Evolutionary conservation across 2,797 vertebrate species (phyloP).

Genomic region (Betta splendens): DNA sequence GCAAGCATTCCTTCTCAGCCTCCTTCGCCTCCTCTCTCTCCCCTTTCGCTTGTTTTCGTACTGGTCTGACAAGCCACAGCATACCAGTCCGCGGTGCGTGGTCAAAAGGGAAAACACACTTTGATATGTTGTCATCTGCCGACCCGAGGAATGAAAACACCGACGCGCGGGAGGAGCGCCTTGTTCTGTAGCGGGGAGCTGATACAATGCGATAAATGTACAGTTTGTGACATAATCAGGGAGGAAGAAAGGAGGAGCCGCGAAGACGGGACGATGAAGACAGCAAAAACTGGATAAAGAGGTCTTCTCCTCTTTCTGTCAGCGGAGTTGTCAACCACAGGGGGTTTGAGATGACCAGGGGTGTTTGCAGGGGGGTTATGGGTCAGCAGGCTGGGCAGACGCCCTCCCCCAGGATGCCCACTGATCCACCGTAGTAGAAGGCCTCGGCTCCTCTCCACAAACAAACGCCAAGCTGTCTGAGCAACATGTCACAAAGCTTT

Average conservation of each 20-base stretch:
- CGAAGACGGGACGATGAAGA: constrained; percentile 58
- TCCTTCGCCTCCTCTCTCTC: constrained; percentile 60
- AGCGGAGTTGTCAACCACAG: constrained; percentile 74
- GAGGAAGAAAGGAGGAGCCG: constrained; percentile 16
- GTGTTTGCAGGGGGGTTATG: constrained; percentile 76
- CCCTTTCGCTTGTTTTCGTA: constrained; percentile 61
- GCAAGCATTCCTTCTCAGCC: constrained; percentile 78
- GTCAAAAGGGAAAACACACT: constrained; percentile 58
- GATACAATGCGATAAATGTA: constrained; percentile 26
- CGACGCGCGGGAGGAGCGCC: constrained; percentile 4
- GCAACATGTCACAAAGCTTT: constrained; percentile 79
- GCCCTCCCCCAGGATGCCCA: constrained; percentile 69
- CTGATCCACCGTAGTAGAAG: constrained; percentile 69
- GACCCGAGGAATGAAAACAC: constrained; percentile 32
- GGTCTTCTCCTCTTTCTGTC: constrained; percentile 72
- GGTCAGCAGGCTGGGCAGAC: constrained; percentile 80
- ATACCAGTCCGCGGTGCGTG: constrained; percentile 54
- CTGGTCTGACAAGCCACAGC: constrained; percentile 51
- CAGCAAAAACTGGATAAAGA: constrained; percentile 69
- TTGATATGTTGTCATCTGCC: constrained; percentile 54
- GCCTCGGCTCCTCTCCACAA: constrained; percentile 75
- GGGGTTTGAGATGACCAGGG: constrained; percentile 67
- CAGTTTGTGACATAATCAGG: constrained; percentile 19
- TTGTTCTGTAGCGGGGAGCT: constrained; percentile 20
- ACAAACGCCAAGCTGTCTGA: constrained; percentile 80